phyloP scores from a whole-genome alignment of 2,888 invertebrate genomes.

The Boloria euphrosyne region DNA sequence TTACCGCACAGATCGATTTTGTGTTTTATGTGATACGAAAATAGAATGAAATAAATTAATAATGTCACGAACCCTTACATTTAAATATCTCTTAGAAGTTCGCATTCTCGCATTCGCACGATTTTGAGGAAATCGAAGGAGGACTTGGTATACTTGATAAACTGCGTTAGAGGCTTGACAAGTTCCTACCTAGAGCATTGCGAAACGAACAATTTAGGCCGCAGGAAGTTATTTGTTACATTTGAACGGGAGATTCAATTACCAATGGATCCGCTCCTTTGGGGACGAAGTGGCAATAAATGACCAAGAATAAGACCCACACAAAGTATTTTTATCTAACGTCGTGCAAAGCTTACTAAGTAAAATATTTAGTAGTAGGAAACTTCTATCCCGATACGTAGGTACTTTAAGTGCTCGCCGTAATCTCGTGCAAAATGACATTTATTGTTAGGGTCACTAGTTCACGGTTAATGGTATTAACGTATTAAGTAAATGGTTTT shows the following conservation, averaged over 20 bases:
- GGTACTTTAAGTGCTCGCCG: too few relatives aligned
- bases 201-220: constrained; percentile 26
- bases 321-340: not conserved
- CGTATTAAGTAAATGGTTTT: too few relatives aligned
- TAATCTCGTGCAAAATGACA: too few relatives aligned
- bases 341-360: not conserved
- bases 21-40: too few relatives aligned
- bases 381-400: too few relatives aligned
- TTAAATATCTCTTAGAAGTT: too few relatives aligned
- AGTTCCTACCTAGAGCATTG: constrained; percentile 9
- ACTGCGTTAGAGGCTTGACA: constrained; percentile 17
- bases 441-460: too few relatives aligned
- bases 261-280: constrained; percentile 26
- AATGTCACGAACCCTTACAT: too few relatives aligned
- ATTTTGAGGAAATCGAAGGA: not conserved
- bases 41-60: too few relatives aligned
- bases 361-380: not conserved
- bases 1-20: too few relatives aligned
- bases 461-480: too few relatives aligned
- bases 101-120: too few relatives aligned
- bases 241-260: constrained; percentile 39
- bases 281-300: constrained; percentile 21
- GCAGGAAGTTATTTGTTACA: constrained; percentile 40
- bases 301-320: constrained; percentile 8
- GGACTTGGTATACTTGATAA: not conserved